Percentiles rank a stretch among this genome's conserved stretches.
Evolutionary conservation across 2,113 vertebrate genomes (phyloP).

Genomic region (Myotis brandtii): DNA sequence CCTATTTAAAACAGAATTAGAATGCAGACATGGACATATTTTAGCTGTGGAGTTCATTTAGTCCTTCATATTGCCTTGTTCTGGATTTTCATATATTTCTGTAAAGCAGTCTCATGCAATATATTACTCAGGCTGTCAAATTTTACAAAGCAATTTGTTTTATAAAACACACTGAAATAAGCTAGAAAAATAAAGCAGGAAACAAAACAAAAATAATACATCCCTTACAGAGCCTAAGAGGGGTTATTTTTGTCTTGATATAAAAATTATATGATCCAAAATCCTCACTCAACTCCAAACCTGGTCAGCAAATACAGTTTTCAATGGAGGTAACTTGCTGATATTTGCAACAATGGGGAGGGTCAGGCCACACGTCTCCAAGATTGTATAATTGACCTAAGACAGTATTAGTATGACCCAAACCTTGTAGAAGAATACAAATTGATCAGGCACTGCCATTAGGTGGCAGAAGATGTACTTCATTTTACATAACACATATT

Average conservation of each 20-base stretch:
- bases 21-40: neutral
- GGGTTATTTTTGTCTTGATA: neutral
- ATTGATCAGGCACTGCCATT: neutral
- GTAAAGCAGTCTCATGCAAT: neutral
- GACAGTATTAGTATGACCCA: neutral
- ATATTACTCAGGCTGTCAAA: neutral
- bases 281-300: neutral
- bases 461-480: neutral
- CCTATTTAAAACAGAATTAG: slow-evolving; percentile 20
- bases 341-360: neutral
- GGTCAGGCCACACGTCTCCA: neutral
- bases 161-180: slow-evolving; percentile 46
- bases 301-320: slow-evolving; percentile 29
- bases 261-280: slow-evolving; percentile 1
- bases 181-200: neutral
- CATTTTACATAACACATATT: neutral
- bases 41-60: neutral
- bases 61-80: neutral
- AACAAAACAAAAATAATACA: neutral
- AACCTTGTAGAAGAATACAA: neutral
- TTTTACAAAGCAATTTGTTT: neutral
- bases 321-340: slow-evolving; percentile 15
- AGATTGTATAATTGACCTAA: neutral
- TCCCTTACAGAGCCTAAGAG: neutral
- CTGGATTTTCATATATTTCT: slow-evolving; percentile 30